Base-by-base conservation (phyloP, 2,113 vertebrate species). In the Capricornis sumatraensis region DNA sequence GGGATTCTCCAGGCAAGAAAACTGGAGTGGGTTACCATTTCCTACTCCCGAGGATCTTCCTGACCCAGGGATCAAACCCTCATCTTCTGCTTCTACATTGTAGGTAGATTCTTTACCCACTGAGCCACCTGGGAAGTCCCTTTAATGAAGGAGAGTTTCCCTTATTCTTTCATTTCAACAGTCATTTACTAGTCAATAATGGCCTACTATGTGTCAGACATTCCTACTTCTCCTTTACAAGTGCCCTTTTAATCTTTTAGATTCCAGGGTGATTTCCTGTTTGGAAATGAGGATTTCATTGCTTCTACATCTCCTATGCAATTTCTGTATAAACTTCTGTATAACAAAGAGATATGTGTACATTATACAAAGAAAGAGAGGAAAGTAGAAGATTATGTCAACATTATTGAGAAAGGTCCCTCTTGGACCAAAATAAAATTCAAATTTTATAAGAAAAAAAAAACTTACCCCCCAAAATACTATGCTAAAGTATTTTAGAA, bases 381-480 rank as follows among this genome's bases (percentile, higher is more conserved):
- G 36, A 53, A 89, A 62, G 81, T 5, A 89, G 15, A 62, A 85
- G 33, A 58, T 91, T 30, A 83, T 52, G 23, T 79, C 43, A 85
- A 79, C 11, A 4, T 89, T 93, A 79, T 23, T 53, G 15, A 94
- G 36, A 97, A 96, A 83, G 33, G 3, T 27, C 9, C 6, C 25
- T 55, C 57, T 55, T 43, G 88, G 97, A 71, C 17, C 78, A 95
- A 93, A 43, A 94, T 47, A 88, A 78, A 96, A 74, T 91, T 78
- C 36, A 62, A 91, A 47, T 47, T 78, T 36, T 47, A 8, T 85
- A 78, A 89, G 14, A 92, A 64, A n/a, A 95, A 45, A 36, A 50
- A 1, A 85, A 25, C 45, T 96, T 95, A 55, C 2, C 4, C 52
- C 76, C 36, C 88, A 76, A 93, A 23, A 55, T 33, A 45, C 15